phyloP scores from a whole-genome alignment of 2,113 vertebrate genomes.

The Nycticebus coucang region DNA sequence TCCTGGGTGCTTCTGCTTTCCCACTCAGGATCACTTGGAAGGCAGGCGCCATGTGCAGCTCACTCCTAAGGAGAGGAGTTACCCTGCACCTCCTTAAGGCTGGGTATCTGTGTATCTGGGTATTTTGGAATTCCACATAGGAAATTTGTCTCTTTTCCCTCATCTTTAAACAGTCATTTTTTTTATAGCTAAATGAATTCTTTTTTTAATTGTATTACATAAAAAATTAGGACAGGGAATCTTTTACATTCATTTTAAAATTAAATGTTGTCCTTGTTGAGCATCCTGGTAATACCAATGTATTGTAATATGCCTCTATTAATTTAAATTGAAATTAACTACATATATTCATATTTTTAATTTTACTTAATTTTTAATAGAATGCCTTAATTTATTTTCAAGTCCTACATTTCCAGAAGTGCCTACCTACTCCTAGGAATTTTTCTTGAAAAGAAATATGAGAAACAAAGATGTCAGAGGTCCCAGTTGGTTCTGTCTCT shows the following conservation, averaged over 20 bases:
- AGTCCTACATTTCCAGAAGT: neutral
- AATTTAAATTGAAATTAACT: constrained; percentile 65
- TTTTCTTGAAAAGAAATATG: constrained; percentile 15
- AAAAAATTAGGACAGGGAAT: constrained; percentile 57
- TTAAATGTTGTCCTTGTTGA: constrained; percentile 56
- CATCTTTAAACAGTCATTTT: too few relatives aligned
- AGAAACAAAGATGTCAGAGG: neutral
- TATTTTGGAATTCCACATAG: neutral
- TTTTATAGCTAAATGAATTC: constrained; percentile 69
- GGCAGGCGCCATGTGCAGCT: neutral
- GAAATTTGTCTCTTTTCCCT: neutral
- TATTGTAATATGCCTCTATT: constrained; percentile 52
- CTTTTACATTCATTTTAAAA: constrained; percentile 70
- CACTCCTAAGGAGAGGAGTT: neutral
- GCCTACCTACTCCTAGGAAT: neutral
- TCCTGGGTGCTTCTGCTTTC: neutral
- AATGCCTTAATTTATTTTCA: constrained; percentile 50
- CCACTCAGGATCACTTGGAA: neutral
- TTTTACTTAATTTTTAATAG: constrained; percentile 63
- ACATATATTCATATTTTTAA: constrained; percentile 23
- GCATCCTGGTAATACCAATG: constrained; percentile 9
- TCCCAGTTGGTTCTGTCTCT: neutral
- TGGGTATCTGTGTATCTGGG: neutral
- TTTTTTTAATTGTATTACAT: constrained; percentile 64
- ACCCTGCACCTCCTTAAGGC: neutral